These are phyloP conservation scores for Leptogaster cylindrica DNA, from an alignment of 2,888 invertebrate genomes.

Conservation along the genomic window DNA sequence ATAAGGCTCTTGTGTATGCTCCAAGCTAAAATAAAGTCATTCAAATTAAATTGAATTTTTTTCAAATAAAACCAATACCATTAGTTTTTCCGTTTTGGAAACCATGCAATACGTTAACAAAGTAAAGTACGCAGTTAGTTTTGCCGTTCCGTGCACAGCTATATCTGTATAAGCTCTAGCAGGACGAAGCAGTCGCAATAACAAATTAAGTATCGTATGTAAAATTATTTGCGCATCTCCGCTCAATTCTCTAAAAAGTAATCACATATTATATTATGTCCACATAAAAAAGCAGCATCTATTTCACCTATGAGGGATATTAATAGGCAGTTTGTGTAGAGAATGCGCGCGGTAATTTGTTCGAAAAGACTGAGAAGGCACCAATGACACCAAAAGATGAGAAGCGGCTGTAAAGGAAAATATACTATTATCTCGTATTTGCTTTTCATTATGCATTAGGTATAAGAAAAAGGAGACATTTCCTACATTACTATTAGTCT, in stretches of 20 bases:
- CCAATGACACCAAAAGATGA: slow-evolving; percentile 84
- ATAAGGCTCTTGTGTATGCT: slow-evolving; percentile 87
- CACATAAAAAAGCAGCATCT: not conserved
- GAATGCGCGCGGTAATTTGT: slow-evolving; percentile 77
- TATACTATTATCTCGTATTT: too few species aligned
- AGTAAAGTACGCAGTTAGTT: slow-evolving; percentile 91
- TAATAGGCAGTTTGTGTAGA: slow-evolving; percentile 58
- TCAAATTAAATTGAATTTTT: slow-evolving; percentile 1
- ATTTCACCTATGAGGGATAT: slow-evolving; percentile 55
- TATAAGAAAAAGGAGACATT: slow-evolving; percentile 10
- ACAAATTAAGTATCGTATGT: slow-evolving; percentile 75
- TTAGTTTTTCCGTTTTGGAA: slow-evolving; percentile 87
- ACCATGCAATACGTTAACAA: slow-evolving; percentile 91
- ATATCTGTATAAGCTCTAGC: slow-evolving; percentile 88
- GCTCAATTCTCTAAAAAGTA: slow-evolving; percentile 59
- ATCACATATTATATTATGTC: not conserved
- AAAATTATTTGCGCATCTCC: slow-evolving; percentile 68
- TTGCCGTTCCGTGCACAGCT: slow-evolving; percentile 86
- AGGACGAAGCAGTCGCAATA: slow-evolving; percentile 77
- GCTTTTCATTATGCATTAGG: not conserved
- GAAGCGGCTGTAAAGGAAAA: slow-evolving; percentile 84
- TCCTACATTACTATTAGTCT: too few species aligned
- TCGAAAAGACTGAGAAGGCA: slow-evolving; percentile 89
- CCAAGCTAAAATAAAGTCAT: slow-evolving; percentile 73
- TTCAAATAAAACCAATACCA: slow-evolving; percentile 67